Conservation (phyloP, 2,113 vertebrate species). For the Oreochromis spilurus region DNA sequence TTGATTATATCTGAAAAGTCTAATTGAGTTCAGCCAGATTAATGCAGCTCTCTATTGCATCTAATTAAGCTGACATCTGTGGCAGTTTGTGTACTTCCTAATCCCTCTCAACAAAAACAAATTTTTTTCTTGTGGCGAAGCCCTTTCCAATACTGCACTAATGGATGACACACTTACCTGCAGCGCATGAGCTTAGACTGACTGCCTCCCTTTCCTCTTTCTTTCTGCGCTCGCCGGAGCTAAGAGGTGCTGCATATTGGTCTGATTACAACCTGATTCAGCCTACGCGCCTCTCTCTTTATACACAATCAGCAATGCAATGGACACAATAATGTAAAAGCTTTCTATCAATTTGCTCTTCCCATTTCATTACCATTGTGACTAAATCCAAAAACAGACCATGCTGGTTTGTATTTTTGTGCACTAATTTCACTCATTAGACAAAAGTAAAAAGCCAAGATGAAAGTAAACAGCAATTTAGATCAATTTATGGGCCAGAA, state of each 20-base stretch:
- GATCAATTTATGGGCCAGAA: neutral
- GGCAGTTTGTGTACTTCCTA: constrained; percentile 19
- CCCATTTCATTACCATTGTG: constrained; percentile 12
- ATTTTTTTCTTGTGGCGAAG: neutral
- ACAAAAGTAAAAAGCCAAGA: constrained; percentile 14
- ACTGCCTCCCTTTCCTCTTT: neutral
- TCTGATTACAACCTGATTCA: constrained; percentile 31
- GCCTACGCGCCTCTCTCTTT: neutral
- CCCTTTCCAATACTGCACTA: constrained; percentile 13
- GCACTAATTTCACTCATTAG: constrained; percentile 20
- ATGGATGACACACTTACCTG: constrained; percentile 34
- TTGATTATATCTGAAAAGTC: constrained; percentile 28
- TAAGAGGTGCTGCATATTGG: constrained; percentile 4
- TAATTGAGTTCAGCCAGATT: constrained; percentile 43
- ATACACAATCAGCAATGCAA: constrained; percentile 14
- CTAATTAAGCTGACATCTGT: constrained; percentile 39
- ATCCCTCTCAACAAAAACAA: constrained; percentile 14
- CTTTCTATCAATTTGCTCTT: constrained; percentile 54
- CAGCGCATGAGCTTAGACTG: neutral
- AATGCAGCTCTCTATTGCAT: constrained; percentile 22
- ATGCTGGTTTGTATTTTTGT: neutral
- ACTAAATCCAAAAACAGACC: constrained; percentile 10
- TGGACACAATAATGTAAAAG: constrained; percentile 54
- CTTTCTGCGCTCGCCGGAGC: neutral
- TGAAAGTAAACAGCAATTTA: constrained; percentile 21